Conservation (phyloP, 2,113 vertebrate genomes). For the Hypanus sabinus region DNA sequence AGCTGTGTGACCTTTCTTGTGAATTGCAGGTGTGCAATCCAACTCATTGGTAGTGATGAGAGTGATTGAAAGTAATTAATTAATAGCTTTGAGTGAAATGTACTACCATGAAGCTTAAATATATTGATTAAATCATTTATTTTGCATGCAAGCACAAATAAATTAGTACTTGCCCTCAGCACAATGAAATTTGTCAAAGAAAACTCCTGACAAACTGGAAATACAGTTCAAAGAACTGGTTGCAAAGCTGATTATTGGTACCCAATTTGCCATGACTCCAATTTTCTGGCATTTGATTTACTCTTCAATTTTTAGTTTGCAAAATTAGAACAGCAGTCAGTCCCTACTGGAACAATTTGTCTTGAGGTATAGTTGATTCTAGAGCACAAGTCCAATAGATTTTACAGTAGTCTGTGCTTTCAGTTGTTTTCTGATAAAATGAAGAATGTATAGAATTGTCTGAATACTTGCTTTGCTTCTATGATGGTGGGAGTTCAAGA, state of each 20-base stretch:
- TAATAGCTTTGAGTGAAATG: not conserved
- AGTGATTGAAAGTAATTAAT: not conserved
- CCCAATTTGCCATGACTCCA: not conserved
- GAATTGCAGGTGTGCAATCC: no score
- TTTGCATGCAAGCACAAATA: not conserved
- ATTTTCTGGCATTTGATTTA: not conserved
- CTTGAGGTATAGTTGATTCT: no score
- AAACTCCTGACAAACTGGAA: not conserved
- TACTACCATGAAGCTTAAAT: not conserved
- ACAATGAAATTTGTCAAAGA: not conserved
- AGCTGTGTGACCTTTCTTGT: no score
- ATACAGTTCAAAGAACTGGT: not conserved
- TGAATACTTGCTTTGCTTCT: no score
- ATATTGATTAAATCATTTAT: not conserved
- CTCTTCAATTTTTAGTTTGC: not conserved
- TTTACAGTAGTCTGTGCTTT: no score
- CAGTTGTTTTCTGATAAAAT: no score
- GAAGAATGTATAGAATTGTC: no score
- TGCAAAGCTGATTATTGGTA: not conserved
- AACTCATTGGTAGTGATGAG: not conserved
- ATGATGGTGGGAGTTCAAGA: no score
- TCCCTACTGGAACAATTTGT: no score
- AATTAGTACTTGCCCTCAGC: not conserved
- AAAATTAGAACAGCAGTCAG: not conserved
- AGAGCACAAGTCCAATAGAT: no score